These are phyloP conservation scores for Mya arenaria DNA, from an alignment of 1,140 invertebrate species.

Conservation along the genomic window DNA sequence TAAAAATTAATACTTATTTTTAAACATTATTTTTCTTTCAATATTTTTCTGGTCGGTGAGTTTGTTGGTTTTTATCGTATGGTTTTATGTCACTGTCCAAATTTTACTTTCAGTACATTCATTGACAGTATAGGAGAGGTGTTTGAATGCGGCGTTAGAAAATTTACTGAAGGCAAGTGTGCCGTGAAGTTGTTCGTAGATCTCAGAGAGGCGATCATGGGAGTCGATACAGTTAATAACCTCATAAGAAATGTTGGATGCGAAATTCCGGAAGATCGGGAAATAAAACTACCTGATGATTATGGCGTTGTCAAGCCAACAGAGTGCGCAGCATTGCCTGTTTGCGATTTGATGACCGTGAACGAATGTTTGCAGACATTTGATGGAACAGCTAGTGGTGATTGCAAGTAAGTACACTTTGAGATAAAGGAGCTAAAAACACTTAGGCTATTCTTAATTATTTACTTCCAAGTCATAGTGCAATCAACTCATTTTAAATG, in stretches of 20 bases:
- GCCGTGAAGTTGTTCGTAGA: not conserved
- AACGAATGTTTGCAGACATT: not conserved
- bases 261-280: not conserved
- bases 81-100: too few species aligned
- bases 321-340: not conserved
- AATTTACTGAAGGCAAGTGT: not conserved
- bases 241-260: not conserved
- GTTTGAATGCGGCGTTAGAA: too few species aligned
- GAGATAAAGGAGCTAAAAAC: too few species aligned
- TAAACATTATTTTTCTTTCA: too few species aligned
- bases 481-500: too few species aligned
- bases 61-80: too few species aligned
- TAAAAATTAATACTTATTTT: too few species aligned
- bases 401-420: slow-evolving; percentile 20
- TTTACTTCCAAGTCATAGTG: too few species aligned
- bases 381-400: not conserved
- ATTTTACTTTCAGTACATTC: too few species aligned
- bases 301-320: not conserved
- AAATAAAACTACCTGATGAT: not conserved
- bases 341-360: slow-evolving; percentile 5
- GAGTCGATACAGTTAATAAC: not conserved
- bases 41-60: too few species aligned
- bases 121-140: too few species aligned
- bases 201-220: not conserved
- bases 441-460: too few species aligned